Base-by-base conservation (phyloP, 2,888 invertebrate genomes). In the Microctonus brassicae region DNA sequence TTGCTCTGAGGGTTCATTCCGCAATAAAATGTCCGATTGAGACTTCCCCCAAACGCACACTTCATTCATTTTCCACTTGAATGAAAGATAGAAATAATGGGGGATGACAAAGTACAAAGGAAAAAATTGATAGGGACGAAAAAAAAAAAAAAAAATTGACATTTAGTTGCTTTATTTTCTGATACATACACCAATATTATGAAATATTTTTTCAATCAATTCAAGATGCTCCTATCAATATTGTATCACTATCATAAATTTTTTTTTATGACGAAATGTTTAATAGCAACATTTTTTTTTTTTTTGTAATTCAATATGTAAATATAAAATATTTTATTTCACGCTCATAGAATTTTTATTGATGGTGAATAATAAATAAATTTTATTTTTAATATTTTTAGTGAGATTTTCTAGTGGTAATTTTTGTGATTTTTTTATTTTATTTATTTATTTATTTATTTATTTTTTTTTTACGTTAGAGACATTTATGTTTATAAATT, bases 21-120 rank as follows among this genome's bases (percentile, higher is more conserved):
- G 47, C 47, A 47, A 47, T 47, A 47, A 47, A 47, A 47, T 47
- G 47, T 47, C 20, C 47, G 47, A 47, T 47, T 47, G 47, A n/a
- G 20, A 47, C 47, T 4, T 7, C 47, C 47, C 17, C 47, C 47
- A 47, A 47, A 20, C 20, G 47, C 47, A n/a, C 47, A 47, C 47
- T 47, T 20, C 47, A 47, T 47, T 47, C 47, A 47, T 47, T 47
- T 47, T 47, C 47, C 47, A 47, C 17, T 47, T 47, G 47, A 47
- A 47, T 17, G 47, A n/a, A 17, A 17, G 17, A 47, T 17, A 47
- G 47, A 47, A 47, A 47, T 47, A 47, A 47, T 9, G 17, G n/a
- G 9, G 47, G 9, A 47, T 17, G 47, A 47, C 47, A 47, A 47
- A 47, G n/a, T n/a, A n/a, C n/a, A n/a, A n/a, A 6, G 5, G 17